These are phyloP conservation scores for Boloria selene DNA, from an alignment of 2,888 invertebrate genomes.

Conservation along the genomic window DNA sequence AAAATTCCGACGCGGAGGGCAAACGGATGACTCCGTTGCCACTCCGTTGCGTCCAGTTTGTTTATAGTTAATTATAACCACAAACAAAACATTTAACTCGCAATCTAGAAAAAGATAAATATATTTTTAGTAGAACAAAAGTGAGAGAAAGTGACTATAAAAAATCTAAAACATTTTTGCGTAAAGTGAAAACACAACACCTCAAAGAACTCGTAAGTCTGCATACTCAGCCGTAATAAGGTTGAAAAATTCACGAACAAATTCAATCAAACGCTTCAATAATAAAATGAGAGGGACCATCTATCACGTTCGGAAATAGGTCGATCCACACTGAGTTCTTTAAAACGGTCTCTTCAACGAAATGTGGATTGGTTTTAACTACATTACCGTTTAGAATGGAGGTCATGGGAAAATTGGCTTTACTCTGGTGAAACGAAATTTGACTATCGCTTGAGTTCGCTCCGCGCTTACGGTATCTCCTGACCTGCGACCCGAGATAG, in stretches of 20 bases:
- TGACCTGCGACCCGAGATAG: constrained; percentile 73
- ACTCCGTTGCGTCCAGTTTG: no score
- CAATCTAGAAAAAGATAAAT: constrained; percentile 1
- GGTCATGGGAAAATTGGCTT: constrained; percentile 53
- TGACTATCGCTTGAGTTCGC: constrained; percentile 46
- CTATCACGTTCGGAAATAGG: constrained; percentile 65
- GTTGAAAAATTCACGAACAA: constrained; percentile 38
- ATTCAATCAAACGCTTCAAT: constrained; percentile 47
- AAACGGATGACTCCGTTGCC: no score
- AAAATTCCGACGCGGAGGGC: no score
- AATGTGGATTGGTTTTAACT: constrained; percentile 53
- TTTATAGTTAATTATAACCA: no score
- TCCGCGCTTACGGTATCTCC: constrained; percentile 64
- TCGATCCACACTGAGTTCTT: constrained; percentile 55
- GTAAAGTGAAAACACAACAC: constrained; percentile 30
- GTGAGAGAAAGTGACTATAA: background rate
- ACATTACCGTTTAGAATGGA: constrained; percentile 38
- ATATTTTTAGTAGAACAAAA: constrained; percentile 7
- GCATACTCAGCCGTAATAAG: constrained; percentile 33
- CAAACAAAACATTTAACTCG: no score
- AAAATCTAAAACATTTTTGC: constrained; percentile 22
- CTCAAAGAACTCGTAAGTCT: constrained; percentile 24
- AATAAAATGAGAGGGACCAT: constrained; percentile 56
- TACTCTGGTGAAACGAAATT: constrained; percentile 47
- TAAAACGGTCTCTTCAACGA: constrained; percentile 49